phyloP scores from a whole-genome alignment of 2,888 invertebrate species.

The Zygogramma bicolorata region DNA sequence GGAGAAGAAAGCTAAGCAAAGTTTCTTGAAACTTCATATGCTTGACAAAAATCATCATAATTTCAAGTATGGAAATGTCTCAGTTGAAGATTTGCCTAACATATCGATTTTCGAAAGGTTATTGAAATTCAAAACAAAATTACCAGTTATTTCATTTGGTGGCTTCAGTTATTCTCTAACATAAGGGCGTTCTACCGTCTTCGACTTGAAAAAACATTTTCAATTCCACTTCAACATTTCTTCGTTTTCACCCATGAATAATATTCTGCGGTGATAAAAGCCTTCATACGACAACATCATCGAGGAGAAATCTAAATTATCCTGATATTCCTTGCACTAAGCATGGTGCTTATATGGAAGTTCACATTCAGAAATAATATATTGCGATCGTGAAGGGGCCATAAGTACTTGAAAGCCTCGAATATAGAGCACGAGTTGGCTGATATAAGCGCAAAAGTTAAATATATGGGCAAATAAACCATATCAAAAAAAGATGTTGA shows the following conservation, averaged over 20 bases:
- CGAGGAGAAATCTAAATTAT: constrained; percentile 9
- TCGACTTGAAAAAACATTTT: too few relatives aligned
- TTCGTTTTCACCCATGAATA: not conserved
- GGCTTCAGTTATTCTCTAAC: too few relatives aligned
- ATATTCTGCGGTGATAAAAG: not conserved
- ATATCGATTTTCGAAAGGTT: too few relatives aligned
- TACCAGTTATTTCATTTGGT: too few relatives aligned
- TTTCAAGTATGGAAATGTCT: too few relatives aligned
- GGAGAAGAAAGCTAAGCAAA: too few relatives aligned
- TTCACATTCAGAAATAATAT: constrained; percentile 25
- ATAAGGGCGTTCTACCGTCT: too few relatives aligned
- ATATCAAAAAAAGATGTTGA: not conserved
- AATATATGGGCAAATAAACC: constrained; percentile 14
- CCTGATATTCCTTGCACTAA: constrained; percentile 17
- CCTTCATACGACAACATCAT: not conserved
- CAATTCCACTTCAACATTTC: not conserved
- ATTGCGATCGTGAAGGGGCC: constrained; percentile 21
- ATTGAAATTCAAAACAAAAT: too few relatives aligned
- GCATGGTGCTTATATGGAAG: constrained; percentile 16
- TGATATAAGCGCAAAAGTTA: constrained; percentile 15
- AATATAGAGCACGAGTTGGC: constrained; percentile 14
- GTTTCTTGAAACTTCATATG: too few relatives aligned
- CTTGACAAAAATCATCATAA: too few relatives aligned
- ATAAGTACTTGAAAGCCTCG: constrained; percentile 25
- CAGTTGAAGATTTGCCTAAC: too few relatives aligned